These are phyloP conservation scores for Calliphora vicina DNA, from an alignment of 1,140 invertebrate species.

Conservation along the genomic window DNA sequence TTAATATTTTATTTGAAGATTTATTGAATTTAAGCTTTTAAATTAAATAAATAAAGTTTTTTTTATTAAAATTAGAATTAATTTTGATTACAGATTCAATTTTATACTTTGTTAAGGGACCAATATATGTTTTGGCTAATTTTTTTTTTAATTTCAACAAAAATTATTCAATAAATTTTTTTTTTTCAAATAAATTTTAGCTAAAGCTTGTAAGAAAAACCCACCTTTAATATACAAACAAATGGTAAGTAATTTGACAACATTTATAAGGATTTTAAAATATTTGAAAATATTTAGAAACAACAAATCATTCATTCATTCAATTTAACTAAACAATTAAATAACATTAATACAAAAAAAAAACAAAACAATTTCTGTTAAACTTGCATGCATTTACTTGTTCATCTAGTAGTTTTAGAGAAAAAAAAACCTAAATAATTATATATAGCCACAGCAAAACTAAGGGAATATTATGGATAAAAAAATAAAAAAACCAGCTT, in stretches of 20 bases:
- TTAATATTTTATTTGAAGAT: too few species aligned
- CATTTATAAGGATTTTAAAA: too few species aligned
- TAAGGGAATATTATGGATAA: conserved; percentile 10
- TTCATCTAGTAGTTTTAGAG: background rate
- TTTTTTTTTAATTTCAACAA: too few species aligned
- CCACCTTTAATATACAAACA: background rate
- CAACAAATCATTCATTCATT: background rate
- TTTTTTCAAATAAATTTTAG: background rate
- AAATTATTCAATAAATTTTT: too few species aligned
- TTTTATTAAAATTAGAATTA: too few species aligned
- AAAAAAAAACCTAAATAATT: background rate
- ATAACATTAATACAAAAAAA: background rate
- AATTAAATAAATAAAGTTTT: background rate
- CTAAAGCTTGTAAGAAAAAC: background rate
- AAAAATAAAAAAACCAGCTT: conserved; percentile 20
- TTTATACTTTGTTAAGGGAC: conserved; percentile 28
- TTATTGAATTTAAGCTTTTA: too few species aligned
- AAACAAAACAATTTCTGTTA: background rate
- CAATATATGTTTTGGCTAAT: background rate
- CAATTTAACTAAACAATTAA: conserved; percentile 19
- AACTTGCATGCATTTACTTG: conserved; percentile 24
- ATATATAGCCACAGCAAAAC: background rate
- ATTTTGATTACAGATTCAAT: too few species aligned
- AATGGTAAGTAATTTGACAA: conserved; percentile 24
- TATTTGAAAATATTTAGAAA: conserved; percentile 12